Base-by-base conservation (phyloP, 2,888 invertebrate genomes). In the Lochmaea crataegi region DNA sequence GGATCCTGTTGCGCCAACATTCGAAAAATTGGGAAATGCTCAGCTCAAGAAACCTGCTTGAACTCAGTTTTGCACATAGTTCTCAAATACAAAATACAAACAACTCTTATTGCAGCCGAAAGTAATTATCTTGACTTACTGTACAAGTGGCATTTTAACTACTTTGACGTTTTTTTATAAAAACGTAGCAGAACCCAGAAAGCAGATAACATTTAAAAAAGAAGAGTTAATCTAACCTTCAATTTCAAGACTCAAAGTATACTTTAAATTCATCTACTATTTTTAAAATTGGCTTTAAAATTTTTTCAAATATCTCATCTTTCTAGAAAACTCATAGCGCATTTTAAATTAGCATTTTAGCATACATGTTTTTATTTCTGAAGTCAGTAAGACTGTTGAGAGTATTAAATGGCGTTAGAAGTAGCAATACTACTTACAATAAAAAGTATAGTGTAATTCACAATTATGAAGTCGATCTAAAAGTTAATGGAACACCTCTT, bases 401-500 rank as follows among this genome's bases (percentile, higher is more conserved):
- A 45, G 41, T 58, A 32, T 11, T 63, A 38, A 63, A 41, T 41
- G 61, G n/a, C 7, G 41, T n/a, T 41, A 38, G 18, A 41, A 11
- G 11, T n/a, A 41, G 10, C 42, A 42, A 41, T 5, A 41, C n/a
- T 6, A 12, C 16, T 18, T 63, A 9, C 11, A 42, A 41, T 14
- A 60, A 51, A 69, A 61, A 66, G 14, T 61, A 61, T 41, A 61
- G 61, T 51, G 32, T 68, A 26, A 14, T 16, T 26, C 26, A 70
- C 42, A 72, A 73, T 9, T 80, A 80, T 74, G 75, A 81, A n/a
- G 41, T 81, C 38, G 78, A 84, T 81, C 76, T 85, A 74, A 82
- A 81, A 73, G 74, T 85, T 48, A 82, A 83, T 72, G 80, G 83
- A 53, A 77, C 82, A n/a, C 77, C 78, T 71, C 75, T 87, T 61